Evolutionary conservation across 2,888 invertebrate genomes (phyloP), one percentile per base, ranked within the genome.

Genomic region (Stenurella melanura): DNA sequence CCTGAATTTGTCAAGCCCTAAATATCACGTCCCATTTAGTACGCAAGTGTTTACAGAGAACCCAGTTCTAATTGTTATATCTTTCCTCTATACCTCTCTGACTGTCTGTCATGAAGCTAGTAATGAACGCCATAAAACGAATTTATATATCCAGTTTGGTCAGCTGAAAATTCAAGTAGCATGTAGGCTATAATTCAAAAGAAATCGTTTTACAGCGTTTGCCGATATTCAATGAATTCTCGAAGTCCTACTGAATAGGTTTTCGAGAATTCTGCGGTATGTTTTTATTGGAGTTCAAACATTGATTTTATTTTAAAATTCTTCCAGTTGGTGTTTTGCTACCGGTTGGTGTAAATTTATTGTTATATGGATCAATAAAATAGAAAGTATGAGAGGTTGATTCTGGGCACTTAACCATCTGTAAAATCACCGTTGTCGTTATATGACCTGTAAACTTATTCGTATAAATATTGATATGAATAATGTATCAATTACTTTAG

Each of bases 11-110:
- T 85, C 85, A 84, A 81, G 84, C 80, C 74, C 83, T 80, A 82
- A 84, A 85, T 85, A 84, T 84, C 84, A 81, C 85, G 83, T 81
- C 82, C 83, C 83, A 84, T 84, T 83, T 82, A 82, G 74, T 78
- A 81, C 72, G 78, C 80, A 83, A 87, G 85, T 87, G 86, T 87
- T 87, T 87, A 83, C 84, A 80, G 78, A 85, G 85, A 84, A 84
- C 83, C 84, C 80, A 69, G 75, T 81, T 81, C 82, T 85, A 87
- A 86, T 87, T 85, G 86, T 85, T 81, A 76, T 78, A 76, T 79
- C 74, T 78, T 80, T 76, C 73, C 80, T 81, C 79, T 73, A 61
- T 56, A 42, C 42, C 66, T 73, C 64, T 60, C 34, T n/a, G n/a
- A 42, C n/a, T 38, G 30, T 61, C 74, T 79, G 76, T 76, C 74